Evolutionary conservation across 2,797 vertebrate genomes (phyloP).

Genomic region (Chrysocyon brachyurus): DNA sequence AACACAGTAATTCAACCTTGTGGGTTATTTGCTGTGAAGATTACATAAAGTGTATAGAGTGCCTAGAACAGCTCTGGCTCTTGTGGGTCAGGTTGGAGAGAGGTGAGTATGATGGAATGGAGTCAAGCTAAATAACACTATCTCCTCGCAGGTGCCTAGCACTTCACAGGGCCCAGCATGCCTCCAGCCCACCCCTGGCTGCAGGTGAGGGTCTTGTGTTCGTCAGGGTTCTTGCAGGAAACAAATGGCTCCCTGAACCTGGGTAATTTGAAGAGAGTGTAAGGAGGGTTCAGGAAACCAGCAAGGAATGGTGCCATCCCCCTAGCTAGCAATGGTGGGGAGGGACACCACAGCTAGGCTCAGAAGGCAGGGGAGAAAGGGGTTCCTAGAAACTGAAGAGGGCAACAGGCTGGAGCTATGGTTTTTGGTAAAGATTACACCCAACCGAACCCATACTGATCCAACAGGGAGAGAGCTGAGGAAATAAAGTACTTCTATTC

Average conservation of each 20-base stretch:
- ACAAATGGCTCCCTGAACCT: not conserved
- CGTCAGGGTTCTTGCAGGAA: not conserved
- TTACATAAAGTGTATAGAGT: not conserved
- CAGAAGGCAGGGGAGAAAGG: not conserved
- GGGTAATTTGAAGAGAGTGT: not conserved
- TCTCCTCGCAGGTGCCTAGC: not conserved
- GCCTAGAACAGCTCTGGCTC: not conserved
- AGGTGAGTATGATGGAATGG: not conserved
- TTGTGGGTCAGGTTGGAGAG: not conserved
- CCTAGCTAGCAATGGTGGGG: not conserved
- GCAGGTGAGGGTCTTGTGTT: not conserved
- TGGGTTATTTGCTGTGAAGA: not conserved
- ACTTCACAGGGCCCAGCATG: not conserved
- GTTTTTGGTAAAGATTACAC: not conserved
- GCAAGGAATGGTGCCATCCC: not conserved
- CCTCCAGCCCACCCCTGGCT: not conserved
- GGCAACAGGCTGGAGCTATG: not conserved
- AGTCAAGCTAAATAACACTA: not conserved
- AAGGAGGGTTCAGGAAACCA: not conserved
- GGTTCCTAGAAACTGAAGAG: not conserved
- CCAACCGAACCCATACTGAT: not conserved
- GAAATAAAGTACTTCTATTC: not conserved
- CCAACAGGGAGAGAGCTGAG: not conserved
- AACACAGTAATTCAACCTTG: not conserved
- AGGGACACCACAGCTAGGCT: not conserved